A percentile compares a stretch with the other conserved stretches of the same genome.
Evolutionary conservation across 1,140 invertebrate genomes (phyloP).

Genomic region (Drosophila lacertosa): DNA sequence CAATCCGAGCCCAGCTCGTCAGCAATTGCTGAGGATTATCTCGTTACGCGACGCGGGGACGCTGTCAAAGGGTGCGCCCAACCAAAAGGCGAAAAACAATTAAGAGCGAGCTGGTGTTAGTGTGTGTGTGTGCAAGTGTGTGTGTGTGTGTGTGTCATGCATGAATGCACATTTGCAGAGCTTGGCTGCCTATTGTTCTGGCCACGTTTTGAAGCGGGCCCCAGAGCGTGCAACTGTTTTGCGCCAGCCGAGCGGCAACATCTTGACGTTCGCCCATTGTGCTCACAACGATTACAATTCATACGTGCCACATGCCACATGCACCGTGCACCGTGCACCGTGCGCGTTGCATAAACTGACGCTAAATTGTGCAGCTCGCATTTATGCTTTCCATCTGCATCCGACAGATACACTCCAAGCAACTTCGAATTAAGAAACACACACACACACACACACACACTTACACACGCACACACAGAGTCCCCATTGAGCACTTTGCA

Average conservation of each 20-base stretch:
- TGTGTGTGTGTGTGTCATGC: conserved; percentile 35
- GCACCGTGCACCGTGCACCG: not conserved
- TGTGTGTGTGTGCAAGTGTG: conserved; percentile 1
- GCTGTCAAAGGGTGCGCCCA: conserved; percentile 61
- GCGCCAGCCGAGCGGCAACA: conserved; percentile 54
- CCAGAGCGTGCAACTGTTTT: conserved; percentile 32
- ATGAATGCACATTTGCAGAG: conserved; percentile 55
- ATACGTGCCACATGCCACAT: too few relatives aligned
- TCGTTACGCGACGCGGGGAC: conserved; percentile 31
- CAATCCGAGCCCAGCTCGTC: not conserved
- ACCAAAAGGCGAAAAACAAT: conserved; percentile 70
- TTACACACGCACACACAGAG: not conserved
- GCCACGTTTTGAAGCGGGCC: conserved; percentile 19
- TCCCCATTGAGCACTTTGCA: conserved; percentile 5
- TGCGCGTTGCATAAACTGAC: conserved; percentile 21
- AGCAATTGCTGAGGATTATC: conserved; percentile 66
- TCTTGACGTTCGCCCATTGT: conserved; percentile 67
- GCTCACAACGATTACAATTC: conserved; percentile 19
- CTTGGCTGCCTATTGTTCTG: conserved; percentile 62
- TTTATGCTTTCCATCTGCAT: conserved; percentile 27
- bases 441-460: not conserved
- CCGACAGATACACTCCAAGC: conserved; percentile 33
- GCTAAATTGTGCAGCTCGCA: conserved; percentile 57
- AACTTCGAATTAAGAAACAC: conserved; percentile 48
- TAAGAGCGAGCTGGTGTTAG: conserved; percentile 29